A percentile compares a stretch with the other conserved stretches of the same genome.
Evolutionary conservation across 2,113 vertebrate species (phyloP).

Genomic region (Sigmodon hispidus): DNA sequence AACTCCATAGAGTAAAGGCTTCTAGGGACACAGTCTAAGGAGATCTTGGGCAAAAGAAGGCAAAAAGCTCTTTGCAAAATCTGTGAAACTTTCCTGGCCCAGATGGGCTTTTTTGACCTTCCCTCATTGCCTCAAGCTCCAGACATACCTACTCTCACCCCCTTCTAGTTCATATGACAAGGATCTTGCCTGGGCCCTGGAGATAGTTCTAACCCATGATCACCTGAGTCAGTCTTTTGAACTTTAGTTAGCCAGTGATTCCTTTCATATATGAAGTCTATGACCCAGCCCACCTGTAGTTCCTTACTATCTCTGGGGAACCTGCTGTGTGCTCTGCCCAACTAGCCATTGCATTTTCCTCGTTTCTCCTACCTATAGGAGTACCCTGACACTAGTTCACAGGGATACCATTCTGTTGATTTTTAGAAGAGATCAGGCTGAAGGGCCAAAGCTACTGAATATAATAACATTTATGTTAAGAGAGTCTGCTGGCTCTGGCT

Average conservation of each 20-base stretch:
- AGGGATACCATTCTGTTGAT: background rate
- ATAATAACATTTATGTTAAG: background rate
- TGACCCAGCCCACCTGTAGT: background rate
- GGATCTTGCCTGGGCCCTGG: background rate
- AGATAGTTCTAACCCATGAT: background rate
- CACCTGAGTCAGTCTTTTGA: background rate
- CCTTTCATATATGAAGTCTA: background rate
- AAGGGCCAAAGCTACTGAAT: background rate
- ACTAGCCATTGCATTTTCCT: background rate
- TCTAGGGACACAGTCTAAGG: background rate
- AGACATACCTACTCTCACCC: too few species aligned
- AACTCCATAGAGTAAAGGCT: constrained; percentile 13
- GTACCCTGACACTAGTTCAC: background rate
- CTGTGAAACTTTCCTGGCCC: background rate
- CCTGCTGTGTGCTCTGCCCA: background rate
- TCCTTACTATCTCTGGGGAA: background rate
- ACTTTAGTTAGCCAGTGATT: background rate
- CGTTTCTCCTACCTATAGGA: background rate
- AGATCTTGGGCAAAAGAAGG: background rate
- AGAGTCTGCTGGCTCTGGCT: background rate
- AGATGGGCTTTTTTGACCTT: background rate
- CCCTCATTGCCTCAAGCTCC: background rate
- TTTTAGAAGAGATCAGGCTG: background rate
- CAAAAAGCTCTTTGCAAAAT: constrained; percentile 6
- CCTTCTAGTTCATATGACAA: background rate